A percentile compares a stretch with the other conserved stretches of the same genome.
These are phyloP conservation scores for Halictus rubicundus DNA, from an alignment of 1,140 invertebrate genomes.

Conservation along the genomic window DNA sequence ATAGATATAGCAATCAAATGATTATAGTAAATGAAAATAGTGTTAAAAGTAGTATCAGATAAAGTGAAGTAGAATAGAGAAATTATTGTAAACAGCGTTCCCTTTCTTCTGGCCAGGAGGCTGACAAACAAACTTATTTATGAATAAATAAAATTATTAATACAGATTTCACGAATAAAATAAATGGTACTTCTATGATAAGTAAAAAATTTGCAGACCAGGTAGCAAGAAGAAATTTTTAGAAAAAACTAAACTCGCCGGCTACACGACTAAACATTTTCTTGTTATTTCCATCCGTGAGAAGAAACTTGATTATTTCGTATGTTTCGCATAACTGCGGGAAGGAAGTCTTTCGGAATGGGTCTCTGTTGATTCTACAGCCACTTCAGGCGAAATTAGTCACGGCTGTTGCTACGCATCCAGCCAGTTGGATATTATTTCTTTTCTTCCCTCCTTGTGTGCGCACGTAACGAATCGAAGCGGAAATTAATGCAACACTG, in stretches of 20 bases:
- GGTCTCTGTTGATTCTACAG: constrained; percentile 47
- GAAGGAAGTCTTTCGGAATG: constrained; percentile 13
- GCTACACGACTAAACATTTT: neutral
- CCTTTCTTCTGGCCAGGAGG: no score
- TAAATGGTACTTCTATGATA: no score
- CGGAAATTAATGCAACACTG: constrained; percentile 73
- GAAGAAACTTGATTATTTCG: neutral
- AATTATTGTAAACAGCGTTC: no score
- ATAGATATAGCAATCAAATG: no score
- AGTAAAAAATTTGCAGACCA: no score
- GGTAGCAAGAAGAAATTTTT: neutral
- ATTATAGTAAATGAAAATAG: no score
- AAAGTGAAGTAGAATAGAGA: no score
- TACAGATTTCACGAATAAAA: no score
- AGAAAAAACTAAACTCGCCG: neutral
- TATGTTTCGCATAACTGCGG: neutral
- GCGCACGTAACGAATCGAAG: constrained; percentile 70
- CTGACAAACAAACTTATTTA: no score
- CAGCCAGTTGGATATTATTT: constrained; percentile 68
- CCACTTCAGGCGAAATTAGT: constrained; percentile 62
- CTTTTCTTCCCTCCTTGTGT: constrained; percentile 47
- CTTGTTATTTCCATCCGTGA: neutral
- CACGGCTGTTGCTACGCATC: constrained; percentile 66
- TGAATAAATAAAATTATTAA: no score
- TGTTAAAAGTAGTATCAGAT: no score